phyloP scores from a whole-genome alignment of 2,113 vertebrate genomes.

The Saguinus imperator region DNA sequence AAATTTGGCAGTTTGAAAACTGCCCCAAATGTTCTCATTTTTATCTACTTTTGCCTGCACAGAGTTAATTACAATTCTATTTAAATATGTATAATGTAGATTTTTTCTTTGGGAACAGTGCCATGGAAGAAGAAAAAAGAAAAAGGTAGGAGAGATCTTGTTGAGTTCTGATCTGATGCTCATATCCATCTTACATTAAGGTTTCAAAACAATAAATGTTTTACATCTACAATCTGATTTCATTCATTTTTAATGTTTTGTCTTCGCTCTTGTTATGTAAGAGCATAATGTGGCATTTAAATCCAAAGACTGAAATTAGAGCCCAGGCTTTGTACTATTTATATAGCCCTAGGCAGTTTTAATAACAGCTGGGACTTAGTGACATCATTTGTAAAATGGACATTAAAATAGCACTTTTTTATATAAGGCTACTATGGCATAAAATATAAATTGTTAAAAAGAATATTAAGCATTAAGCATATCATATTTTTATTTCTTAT shows the following conservation, averaged over 20 bases:
- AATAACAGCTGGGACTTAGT: neutral
- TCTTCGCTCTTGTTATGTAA: neutral
- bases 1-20: neutral
- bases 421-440: neutral
- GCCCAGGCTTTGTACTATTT: neutral
- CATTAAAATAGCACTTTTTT: neutral
- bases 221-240: neutral
- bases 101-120: neutral
- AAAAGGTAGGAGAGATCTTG: neutral
- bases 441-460: slow-evolving; percentile 31
- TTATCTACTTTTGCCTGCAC: neutral
- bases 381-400: neutral
- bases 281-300: neutral
- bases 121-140: neutral
- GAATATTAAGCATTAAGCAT: neutral
- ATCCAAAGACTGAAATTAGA: neutral
- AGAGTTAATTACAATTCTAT: neutral
- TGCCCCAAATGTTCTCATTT: neutral
- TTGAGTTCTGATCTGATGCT: neutral
- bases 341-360: neutral
- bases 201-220: neutral
- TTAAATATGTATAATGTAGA: neutral
- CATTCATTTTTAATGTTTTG: neutral
- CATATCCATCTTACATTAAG: neutral
- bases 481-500: neutral